Conservation (phyloP, 2,888 invertebrate species). For the Ceraclea dissimilis region DNA sequence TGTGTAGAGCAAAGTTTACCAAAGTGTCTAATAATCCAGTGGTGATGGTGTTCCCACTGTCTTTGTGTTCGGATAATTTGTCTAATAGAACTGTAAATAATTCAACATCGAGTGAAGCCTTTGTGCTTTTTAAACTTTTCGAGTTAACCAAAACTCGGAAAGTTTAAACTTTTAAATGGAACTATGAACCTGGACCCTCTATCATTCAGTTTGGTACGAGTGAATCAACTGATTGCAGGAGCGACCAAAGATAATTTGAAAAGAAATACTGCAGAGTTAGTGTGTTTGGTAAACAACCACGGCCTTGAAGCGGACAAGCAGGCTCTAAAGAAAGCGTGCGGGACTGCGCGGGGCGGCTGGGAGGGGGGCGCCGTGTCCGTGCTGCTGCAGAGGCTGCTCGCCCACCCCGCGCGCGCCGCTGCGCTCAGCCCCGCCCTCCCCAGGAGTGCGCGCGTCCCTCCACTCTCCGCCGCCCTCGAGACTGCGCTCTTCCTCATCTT, state of each 20-base stretch:
- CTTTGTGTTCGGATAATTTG: background rate
- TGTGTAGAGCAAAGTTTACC: background rate
- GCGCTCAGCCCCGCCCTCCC: constrained; percentile 16
- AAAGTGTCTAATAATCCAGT: background rate
- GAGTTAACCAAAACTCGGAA: constrained; percentile 20
- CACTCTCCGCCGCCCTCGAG: constrained; percentile 80
- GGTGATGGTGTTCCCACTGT: constrained; percentile 17
- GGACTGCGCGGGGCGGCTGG: constrained; percentile 21
- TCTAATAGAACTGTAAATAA: background rate
- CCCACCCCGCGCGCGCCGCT: constrained; percentile 22
- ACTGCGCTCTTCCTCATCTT: constrained; percentile 83
- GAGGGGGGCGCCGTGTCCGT: constrained; percentile 13
- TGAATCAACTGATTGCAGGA: constrained; percentile 93
- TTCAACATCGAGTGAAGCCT: constrained; percentile 8
- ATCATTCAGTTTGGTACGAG: constrained; percentile 98
- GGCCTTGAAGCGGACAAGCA: constrained; percentile 19
- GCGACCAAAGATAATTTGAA: constrained; percentile 94
- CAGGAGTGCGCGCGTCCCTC: constrained; percentile 12
- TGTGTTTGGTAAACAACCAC: constrained; percentile 29
- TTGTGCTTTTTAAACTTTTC: constrained; percentile 23
- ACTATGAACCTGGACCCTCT: constrained; percentile 99
- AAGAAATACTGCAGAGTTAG: constrained; percentile 81
- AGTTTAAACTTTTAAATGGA: constrained; percentile 46
- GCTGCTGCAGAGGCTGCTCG: constrained; percentile 15
- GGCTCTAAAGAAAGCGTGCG: constrained; percentile 12